Percentiles rank a stretch among this genome's conserved stretches.
phyloP scores from a whole-genome alignment of 2,797 vertebrate genomes.

The Morus bassanus region DNA sequence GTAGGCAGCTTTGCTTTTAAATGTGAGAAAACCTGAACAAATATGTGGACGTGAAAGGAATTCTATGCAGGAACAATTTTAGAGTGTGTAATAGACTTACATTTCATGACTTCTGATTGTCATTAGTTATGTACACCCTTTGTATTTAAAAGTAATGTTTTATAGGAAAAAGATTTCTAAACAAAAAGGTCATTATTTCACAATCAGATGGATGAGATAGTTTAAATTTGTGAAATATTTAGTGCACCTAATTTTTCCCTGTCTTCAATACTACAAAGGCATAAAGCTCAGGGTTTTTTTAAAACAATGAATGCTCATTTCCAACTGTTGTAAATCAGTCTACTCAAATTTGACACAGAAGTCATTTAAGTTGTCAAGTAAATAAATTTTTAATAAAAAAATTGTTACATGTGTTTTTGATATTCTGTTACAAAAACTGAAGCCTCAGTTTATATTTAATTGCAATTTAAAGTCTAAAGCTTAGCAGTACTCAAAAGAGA shows the following conservation, averaged over 20 bases:
- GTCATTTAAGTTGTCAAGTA: background rate
- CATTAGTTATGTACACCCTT: background rate
- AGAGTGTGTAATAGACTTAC: background rate
- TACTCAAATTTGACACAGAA: background rate
- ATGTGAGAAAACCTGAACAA: background rate
- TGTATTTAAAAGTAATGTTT: background rate
- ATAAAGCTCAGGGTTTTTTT: background rate
- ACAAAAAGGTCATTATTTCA: background rate
- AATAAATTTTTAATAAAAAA: conserved; percentile 17
- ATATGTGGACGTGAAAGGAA: fast-evolving
- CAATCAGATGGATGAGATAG: background rate
- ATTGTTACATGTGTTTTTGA: background rate
- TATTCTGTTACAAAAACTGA: conserved; percentile 28
- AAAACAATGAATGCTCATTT: background rate
- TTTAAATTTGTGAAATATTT: background rate
- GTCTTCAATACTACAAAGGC: background rate
- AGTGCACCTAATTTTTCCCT: background rate
- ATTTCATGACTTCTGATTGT: background rate
- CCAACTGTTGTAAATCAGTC: background rate
- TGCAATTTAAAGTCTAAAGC: background rate
- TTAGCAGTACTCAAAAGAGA: conserved; percentile 1
- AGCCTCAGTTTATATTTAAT: conserved; percentile 4
- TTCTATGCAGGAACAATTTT: background rate
- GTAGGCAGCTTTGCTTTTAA: background rate
- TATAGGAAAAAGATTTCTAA: background rate